Evolutionary conservation across 1,140 invertebrate species (phyloP).

Genomic region (Lasioglossum baleicum): DNA sequence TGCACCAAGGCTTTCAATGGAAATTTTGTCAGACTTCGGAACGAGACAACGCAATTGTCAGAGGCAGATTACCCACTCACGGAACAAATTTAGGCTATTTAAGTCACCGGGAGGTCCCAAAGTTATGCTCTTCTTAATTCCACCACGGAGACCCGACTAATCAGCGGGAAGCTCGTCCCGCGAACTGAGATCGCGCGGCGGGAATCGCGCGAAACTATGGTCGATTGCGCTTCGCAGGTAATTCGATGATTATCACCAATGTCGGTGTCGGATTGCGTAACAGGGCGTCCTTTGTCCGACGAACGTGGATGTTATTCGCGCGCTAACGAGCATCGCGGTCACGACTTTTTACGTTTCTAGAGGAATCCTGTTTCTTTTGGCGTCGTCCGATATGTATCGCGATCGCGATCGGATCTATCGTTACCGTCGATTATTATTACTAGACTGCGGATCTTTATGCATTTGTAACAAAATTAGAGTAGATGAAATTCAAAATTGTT

Average conservation of each 20-base stretch:
- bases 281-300: conserved; percentile 46
- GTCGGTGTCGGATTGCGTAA: conserved; percentile 58
- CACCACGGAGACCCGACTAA: not conserved
- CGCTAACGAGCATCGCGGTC: conserved; percentile 8
- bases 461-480: too few relatives aligned
- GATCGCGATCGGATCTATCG: not conserved
- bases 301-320: conserved; percentile 13
- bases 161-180: not conserved
- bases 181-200: not conserved
- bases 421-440: too few relatives aligned
- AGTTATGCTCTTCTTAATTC: not conserved
- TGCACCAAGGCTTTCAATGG: too few relatives aligned
- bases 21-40: too few relatives aligned
- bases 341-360: not conserved
- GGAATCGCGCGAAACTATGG: conserved; percentile 52
- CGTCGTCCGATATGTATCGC: too few relatives aligned
- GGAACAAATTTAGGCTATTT: too few relatives aligned
- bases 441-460: too few relatives aligned
- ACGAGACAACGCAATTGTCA: too few relatives aligned
- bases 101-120: not conserved
- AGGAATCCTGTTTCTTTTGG: not conserved
- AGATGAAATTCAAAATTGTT: too few relatives aligned
- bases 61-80: too few relatives aligned
- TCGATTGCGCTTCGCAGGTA: conserved; percentile 61
- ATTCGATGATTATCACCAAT: conserved; percentile 75